phyloP scores from a whole-genome alignment of 2,113 vertebrate genomes.

The Pyxicephalus adspersus region DNA sequence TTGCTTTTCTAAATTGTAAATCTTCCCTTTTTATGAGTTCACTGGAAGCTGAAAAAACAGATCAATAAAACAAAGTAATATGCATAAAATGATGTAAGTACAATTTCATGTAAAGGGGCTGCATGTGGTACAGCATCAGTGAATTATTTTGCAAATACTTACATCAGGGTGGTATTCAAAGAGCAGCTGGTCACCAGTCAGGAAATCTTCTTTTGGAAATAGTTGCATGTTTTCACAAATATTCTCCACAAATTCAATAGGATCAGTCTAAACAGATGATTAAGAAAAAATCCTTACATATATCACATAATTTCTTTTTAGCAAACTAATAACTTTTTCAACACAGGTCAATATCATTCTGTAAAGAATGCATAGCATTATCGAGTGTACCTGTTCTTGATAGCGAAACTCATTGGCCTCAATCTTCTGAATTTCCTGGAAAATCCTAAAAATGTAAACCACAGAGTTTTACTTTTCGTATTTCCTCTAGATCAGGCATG shows the following conservation, averaged over 20 bases:
- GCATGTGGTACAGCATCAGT: too few species aligned
- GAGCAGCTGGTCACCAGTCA: constrained; percentile 94
- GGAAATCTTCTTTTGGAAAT: constrained; percentile 88
- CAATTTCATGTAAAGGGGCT: too few species aligned
- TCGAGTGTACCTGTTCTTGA: constrained; percentile 86
- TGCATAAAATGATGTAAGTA: too few species aligned
- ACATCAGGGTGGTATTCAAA: constrained; percentile 90
- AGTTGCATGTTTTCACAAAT: constrained; percentile 97
- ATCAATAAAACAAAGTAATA: too few species aligned
- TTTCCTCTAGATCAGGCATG: too few species aligned
- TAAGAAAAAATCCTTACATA: neutral
- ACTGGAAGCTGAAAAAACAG: too few species aligned
- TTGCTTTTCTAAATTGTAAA: too few species aligned
- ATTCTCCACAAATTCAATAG: constrained; percentile 92
- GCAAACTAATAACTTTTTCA: neutral
- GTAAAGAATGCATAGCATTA: too few species aligned
- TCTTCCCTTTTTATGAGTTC: too few species aligned
- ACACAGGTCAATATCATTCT: too few species aligned
- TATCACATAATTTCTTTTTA: neutral
- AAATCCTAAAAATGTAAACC: constrained; percentile 77
- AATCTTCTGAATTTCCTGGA: constrained; percentile 96
- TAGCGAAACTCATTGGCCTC: constrained; percentile 96
- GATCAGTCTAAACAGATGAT: constrained; percentile 81
- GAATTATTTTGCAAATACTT: constrained; percentile 49
- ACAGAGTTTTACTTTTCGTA: too few species aligned